Base-by-base conservation (phyloP, 2,113 vertebrate genomes). In the Osmerus mordax region DNA sequence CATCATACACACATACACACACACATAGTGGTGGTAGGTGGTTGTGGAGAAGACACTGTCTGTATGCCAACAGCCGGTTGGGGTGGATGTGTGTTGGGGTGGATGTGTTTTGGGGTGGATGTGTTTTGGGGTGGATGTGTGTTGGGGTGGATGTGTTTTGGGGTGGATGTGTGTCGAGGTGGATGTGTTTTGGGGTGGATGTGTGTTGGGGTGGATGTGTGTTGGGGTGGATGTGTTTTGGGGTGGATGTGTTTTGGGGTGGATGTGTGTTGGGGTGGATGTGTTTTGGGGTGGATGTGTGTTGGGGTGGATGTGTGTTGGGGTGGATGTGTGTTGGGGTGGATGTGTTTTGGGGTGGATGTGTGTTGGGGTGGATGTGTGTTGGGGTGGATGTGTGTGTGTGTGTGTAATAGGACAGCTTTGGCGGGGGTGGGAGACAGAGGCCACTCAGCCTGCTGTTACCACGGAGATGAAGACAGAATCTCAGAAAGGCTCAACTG, bases 401-500 rank as follows among this genome's bases (percentile, higher is more conserved):
- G 60, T 29, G 23, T 14, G 28, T 25, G 25, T 14, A 25, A 28
- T 14, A 28, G 25, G 13, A 28, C 12, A 62, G 54, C 14, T n/a
- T 56, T 18, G n/a, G n/a, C 54, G 54, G 54, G 41, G n/a, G 54
- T 56, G 54, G 54, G 54, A 41, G 32, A 47, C 14, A 65, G 64
- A 51, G 64, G 64, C 18, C 32, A 65, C 64, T 65, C 18, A 8
- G 18, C 36, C 15, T n/a, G 8, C 8, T 11, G 64, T 65, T 65
- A 51, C 64, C 64, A n/a, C n/a, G 41, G 64, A 14, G 36, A 65
- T 65, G 64, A 41, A 65, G 41, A 51, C 64, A 51, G 64, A 18
- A 56, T 51, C 64, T 65, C 63, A 28, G 15, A 23, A 18, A 41
- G 63, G 29, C 28, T 65, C 32, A 65, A 51, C 41, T 65, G 32